Evolutionary conservation across 2,797 vertebrate genomes (phyloP), one percentile per base, ranked within the genome.

Genomic region (Petrocephalus sullivani): DNA sequence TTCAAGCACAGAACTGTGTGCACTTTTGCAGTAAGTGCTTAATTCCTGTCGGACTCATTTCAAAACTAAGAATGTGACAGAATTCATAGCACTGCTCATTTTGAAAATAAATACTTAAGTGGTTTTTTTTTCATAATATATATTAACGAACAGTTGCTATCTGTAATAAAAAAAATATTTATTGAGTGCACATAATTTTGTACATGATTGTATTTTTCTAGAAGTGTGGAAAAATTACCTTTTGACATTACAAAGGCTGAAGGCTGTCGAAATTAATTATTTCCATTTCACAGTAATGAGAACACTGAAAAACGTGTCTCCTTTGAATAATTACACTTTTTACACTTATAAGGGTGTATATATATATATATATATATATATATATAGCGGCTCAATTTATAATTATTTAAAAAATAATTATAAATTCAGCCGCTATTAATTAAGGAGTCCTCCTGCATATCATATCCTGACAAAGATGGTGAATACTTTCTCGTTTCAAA

Each of bases 201-300:
- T 49, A 82, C 78, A 49, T 46, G 37, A 49, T 46, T 51, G n/a
- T 51, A 8, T 82, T 82, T 82, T 82, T 82, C 78, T 51, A 49
- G 14, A 33, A 85, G 12, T 58, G 49, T 91, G 93, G 94, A 93
- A 93, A 93, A 87, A 89, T 93, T 91, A 91, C 91, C 89, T 91
- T 93, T 91, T 91, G 93, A 91, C 93, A 91, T 93, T 95, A 92
- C 89, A 94, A 92, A 95, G 88, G 92, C 87, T 81, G 89, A 92
- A 95, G 88, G 92, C 87, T 81, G 89, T 78, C 87, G 92, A 92
- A 92, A 90, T 92, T 91, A 92, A 93, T 92, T 89, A 92, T 91
- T 92, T 92, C 91, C 90, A 83, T 91, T 94, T 89, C 88, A 57
- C 90, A 90, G 89, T 95, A 94, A 93, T 94, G 90, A 94, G 91